A percentile compares a stretch with the other conserved stretches of the same genome.
Conservation (phyloP, 2,888 invertebrate genomes). For the Troides aeacus region DNA sequence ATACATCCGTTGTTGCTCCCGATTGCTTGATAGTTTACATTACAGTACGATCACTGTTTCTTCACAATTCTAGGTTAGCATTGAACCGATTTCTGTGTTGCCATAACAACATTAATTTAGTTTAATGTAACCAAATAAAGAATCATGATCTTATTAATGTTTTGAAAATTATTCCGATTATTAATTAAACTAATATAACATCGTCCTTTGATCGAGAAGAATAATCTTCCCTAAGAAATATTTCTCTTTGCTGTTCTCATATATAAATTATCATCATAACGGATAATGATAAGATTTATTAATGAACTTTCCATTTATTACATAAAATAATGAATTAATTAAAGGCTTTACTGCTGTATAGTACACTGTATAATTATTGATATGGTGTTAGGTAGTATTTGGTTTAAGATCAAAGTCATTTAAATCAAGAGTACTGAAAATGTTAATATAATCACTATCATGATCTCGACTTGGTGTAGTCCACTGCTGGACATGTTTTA, state of each 20-base stretch:
- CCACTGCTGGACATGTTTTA: neutral
- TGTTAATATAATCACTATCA: no score
- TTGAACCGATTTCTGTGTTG: constrained; percentile 13
- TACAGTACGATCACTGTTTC: constrained; percentile 36
- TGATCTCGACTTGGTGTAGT: no score
- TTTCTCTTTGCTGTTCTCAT: no score
- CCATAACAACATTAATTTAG: constrained; percentile 15
- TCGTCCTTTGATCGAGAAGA: no score
- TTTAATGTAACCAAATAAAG: neutral
- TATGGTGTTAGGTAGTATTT: neutral
- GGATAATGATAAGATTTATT: no score
- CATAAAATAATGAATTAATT: neutral
- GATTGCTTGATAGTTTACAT: constrained; percentile 33
- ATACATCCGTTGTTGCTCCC: constrained; percentile 29
- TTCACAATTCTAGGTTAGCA: constrained; percentile 35
- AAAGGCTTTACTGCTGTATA: neutral
- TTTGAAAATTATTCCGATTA: no score
- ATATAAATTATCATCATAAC: no score
- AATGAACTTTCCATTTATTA: neutral
- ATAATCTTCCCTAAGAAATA: no score
- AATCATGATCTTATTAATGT: no score
- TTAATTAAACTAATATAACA: no score
- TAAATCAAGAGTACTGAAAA: neutral
- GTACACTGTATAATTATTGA: neutral
- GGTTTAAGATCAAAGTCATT: neutral